Base-by-base conservation (phyloP, 2,113 vertebrate genomes). In the Atlantisia rogersi region DNA sequence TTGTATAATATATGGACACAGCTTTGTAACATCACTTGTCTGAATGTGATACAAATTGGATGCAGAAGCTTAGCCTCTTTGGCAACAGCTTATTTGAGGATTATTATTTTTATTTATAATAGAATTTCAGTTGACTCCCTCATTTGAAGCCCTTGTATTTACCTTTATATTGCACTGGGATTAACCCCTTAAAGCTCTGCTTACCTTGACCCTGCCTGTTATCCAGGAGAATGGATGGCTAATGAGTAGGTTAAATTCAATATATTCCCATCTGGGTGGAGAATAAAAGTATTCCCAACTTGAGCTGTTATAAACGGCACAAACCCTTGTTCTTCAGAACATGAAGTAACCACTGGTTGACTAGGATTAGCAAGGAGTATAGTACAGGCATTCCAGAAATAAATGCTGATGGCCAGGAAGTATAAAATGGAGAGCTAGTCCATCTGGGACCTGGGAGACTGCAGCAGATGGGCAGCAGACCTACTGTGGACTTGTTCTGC, bases 21-120 rank as follows among this genome's bases (percentile, higher is more conserved):
- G 95, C 93, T 94, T 68, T 90, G 88, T 83, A 94, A 71, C 95
- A 86, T 95, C 79, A 6, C 95, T 97, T 89, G 88, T 89, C 94
- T 92, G 76, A 86, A 91, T 50, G 64, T 19, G 93, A 92, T 68
- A 90, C 93, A 96, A 95, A 96, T 82, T 81, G 87, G 91, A 96
- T 7, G 11, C 92, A 97, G 96, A 73, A 95, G 78, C 35, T 81
- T 65, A 44, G 46, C 63, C 67, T 77, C 78, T 91, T 90, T 55
- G 88, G 84, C 89, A 91, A 53, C 69, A 22, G 14, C 48, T 95
- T 82, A 63, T 59, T 81, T 62, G 46, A 80, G 71, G 76, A 64
- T 94, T 89, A 69, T 77, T 94, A 19, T 79, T 96, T 94, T 94
- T 83, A 87, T 81, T 89, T 89, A 74, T 83, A 70, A 52, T 64